Conservation (phyloP, 23 tunicate species). For the Styela clava region DNA sequence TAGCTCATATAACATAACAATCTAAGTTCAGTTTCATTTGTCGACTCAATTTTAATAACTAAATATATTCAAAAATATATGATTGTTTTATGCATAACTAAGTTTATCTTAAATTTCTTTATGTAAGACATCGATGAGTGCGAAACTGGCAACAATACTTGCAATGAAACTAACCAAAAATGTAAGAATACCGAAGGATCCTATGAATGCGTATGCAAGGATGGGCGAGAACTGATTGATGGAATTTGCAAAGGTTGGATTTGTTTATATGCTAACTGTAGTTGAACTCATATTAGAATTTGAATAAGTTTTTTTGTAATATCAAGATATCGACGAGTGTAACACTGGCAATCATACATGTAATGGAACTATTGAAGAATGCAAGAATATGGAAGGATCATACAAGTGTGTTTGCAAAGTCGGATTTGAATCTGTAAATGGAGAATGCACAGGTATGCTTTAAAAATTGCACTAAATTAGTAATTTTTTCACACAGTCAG, state of each 20-base stretch:
- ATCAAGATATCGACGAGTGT: conserved; percentile 58
- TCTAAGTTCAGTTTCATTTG: no score
- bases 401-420: conserved; percentile 34
- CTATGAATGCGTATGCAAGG: conserved; percentile 27
- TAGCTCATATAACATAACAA: no score
- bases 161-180: conserved; percentile 15
- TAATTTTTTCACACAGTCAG: no score
- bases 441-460: conserved; percentile 33
- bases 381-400: conserved; percentile 44
- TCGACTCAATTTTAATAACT: no score
- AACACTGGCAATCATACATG: conserved; percentile 21
- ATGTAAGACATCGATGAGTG: conserved; percentile 37
- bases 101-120: background rate
- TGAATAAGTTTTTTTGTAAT: no score
- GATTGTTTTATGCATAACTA: no score
- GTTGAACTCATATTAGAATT: no score
- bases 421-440: conserved; percentile 27
- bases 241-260: conserved; percentile 30
- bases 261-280: no score
- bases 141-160: background rate
- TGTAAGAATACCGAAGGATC: conserved; percentile 33
- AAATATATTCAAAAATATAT: no score
- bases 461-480: no score
- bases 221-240: conserved; percentile 14
- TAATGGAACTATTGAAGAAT: conserved; percentile 19